Percentiles rank a stretch among this genome's conserved stretches.
Evolutionary conservation across 2,888 invertebrate genomes (phyloP).

Genomic region (Marronus borbonicus): DNA sequence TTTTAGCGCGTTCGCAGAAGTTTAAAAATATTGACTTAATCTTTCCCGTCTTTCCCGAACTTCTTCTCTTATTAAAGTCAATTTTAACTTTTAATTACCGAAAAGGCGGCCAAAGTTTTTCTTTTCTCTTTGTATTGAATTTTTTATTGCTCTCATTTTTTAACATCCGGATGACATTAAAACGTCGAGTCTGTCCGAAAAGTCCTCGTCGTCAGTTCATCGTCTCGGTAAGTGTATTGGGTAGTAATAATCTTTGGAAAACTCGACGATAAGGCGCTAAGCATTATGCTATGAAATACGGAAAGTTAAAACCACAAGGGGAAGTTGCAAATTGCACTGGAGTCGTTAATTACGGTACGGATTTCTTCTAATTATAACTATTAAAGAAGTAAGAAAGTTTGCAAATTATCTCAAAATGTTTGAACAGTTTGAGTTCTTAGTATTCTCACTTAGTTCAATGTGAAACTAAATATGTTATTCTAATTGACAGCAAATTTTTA

Average conservation of each 20-base stretch:
- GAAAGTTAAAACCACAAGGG: not conserved
- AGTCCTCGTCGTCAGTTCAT: not conserved
- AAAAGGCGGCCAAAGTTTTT: conserved; percentile 25
- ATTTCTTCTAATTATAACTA: not conserved
- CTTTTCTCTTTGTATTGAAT: conserved; percentile 33
- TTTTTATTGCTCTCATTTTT: conserved; percentile 32
- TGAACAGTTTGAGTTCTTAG: no score
- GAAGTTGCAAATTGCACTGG: not conserved
- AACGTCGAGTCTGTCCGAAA: not conserved
- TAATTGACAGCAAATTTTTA: no score
- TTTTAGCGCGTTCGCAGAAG: conserved; percentile 12
- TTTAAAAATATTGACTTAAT: conserved; percentile 41
- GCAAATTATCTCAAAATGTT: not conserved
- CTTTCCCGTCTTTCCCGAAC: conserved; percentile 22
- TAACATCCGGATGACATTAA: conserved; percentile 31
- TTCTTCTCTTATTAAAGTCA: conserved; percentile 35
- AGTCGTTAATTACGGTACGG: not conserved
- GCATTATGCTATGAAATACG: not conserved
- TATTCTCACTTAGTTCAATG: no score
- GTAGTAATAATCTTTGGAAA: not conserved
- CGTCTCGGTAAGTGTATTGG: conserved; percentile 17
- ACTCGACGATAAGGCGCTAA: not conserved
- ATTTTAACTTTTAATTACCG: conserved; percentile 40
- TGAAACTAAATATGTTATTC: no score
- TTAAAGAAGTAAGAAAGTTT: not conserved